Evolutionary conservation across 2,888 invertebrate species (phyloP), one percentile per base, ranked within the genome.

Genomic region (Heliconius aoede): DNA sequence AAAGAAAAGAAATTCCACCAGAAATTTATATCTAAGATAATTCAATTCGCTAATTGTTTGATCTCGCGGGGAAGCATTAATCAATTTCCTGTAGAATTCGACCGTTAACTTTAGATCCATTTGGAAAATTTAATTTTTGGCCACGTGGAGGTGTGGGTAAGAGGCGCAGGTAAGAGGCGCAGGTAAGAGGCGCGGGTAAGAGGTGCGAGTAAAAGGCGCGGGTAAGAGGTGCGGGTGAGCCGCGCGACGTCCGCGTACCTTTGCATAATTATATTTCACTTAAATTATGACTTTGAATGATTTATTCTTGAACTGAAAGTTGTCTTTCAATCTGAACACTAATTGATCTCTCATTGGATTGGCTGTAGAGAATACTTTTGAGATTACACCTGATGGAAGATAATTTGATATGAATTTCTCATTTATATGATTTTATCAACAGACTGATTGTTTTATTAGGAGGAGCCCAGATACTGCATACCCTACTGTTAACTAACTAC

Each of bases 41-140:
- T 89, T 88, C 86, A 88, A 91, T 92, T 89, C 86, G 84, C 87
- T 90, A 91, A 92, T 91, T 91, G 89, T 91, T 88, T 88, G 89
- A 90, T 89, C 88, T 87, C 84, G 85, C 82, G 81, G 85, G 80
- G 77, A 77, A 84, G 83, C 89, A 91, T 92, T 92, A 91, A 93
- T 93, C 92, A 92, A 91, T 91, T 91, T 89, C 88, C 89, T 88
- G 87, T 89, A 88, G 87, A 88, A 88, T 88, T 87, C 86, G 84
- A 83, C 85, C 86, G 88, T 86, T 89, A 91, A 91, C 91, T 91
- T 90, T 82, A 85, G 85, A 86, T 86, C 90, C 88, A 89, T 90
- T 91, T 90, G 89, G 87, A 89, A n/a, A 92, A 92, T 92, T 91
- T 89, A 87, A 91, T 91, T 90, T 88, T 84, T 82, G 83, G 84